A percentile compares a stretch with the other conserved stretches of the same genome.
These are phyloP conservation scores for Oligia fasciuncula DNA, from an alignment of 2,888 invertebrate species.

Conservation along the genomic window DNA sequence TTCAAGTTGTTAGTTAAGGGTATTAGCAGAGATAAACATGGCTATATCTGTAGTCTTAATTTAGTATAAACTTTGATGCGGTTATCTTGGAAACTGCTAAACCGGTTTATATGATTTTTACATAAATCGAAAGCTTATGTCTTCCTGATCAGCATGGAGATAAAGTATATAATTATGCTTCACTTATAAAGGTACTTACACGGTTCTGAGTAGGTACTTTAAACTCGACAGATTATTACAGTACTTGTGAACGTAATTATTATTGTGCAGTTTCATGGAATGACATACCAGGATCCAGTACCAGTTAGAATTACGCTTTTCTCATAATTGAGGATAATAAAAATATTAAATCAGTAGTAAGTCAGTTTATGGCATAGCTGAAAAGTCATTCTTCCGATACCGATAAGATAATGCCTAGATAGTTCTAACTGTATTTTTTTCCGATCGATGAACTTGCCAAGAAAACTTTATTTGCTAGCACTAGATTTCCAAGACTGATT, in stretches of 20 bases:
- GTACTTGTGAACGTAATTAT: conserved; percentile 45
- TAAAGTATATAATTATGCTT: conserved; percentile 57
- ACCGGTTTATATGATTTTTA: conserved; percentile 53
- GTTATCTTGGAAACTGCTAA: conserved; percentile 31
- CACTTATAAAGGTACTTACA: conserved; percentile 56
- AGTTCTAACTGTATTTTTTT: not conserved
- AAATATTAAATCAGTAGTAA: not conserved
- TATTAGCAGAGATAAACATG: conserved; percentile 28
- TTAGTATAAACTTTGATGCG: conserved; percentile 42
- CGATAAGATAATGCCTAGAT: conserved; percentile 9
- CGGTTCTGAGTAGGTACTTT: conserved; percentile 42
- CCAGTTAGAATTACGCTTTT: conserved; percentile 21
- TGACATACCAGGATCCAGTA: conserved; percentile 28
- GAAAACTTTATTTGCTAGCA: not conserved
- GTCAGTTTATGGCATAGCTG: conserved; percentile 6
- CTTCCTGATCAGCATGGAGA: conserved; percentile 59
- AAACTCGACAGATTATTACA: conserved; percentile 43
- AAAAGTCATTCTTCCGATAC: not conserved
- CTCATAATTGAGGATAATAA: conserved; percentile 16
- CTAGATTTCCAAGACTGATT: not conserved
- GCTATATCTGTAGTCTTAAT: conserved; percentile 27
- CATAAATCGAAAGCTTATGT: conserved; percentile 62
- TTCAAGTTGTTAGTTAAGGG: conserved; percentile 16
- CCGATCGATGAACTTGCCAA: not conserved
- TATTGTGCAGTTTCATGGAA: conserved; percentile 30